phyloP scores from a whole-genome alignment of 53 echinoderm and acorn worm genomes.

The Henricia sp. region DNA sequence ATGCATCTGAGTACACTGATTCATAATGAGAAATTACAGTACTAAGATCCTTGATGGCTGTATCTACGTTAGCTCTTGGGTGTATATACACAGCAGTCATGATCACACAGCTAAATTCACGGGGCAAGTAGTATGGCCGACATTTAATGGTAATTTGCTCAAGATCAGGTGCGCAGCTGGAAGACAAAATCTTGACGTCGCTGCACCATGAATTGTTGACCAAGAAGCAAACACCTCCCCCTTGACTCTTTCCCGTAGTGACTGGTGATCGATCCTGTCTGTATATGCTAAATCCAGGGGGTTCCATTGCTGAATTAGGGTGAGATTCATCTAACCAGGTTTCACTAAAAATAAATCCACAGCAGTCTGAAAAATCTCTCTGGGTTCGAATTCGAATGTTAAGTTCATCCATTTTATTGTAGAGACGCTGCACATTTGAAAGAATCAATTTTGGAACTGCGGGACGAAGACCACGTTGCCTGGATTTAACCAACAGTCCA shows the following conservation, averaged over 20 bases:
- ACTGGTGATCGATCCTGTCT: constrained; percentile 34
- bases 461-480: constrained; percentile 18
- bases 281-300: constrained; percentile 33
- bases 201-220: constrained; percentile 40
- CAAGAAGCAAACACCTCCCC: constrained; percentile 36
- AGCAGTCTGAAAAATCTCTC: constrained; percentile 38
- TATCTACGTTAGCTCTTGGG: constrained; percentile 16
- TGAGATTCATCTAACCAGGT: constrained; percentile 42
- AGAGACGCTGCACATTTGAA: constrained; percentile 38
- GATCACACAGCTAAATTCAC: constrained; percentile 53
- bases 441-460: constrained; percentile 35
- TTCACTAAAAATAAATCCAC: constrained; percentile 32
- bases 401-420: constrained; percentile 36
- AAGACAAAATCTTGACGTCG: constrained; percentile 45
- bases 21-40: constrained; percentile 43
- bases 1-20: constrained; percentile 39
- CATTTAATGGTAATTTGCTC: constrained; percentile 55
- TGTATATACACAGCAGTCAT: constrained; percentile 58
- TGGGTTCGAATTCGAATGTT: constrained; percentile 16
- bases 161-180: constrained; percentile 48
- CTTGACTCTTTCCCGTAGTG: constrained; percentile 28
- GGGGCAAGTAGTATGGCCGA: constrained; percentile 55
- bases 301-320: constrained; percentile 44
- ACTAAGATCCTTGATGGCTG: constrained; percentile 33
- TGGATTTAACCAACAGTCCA: constrained; percentile 30